Percentiles rank a stretch among this genome's conserved stretches.
Conservation (phyloP, 2,113 vertebrate species). For the Rhinopithecus roxellana region DNA sequence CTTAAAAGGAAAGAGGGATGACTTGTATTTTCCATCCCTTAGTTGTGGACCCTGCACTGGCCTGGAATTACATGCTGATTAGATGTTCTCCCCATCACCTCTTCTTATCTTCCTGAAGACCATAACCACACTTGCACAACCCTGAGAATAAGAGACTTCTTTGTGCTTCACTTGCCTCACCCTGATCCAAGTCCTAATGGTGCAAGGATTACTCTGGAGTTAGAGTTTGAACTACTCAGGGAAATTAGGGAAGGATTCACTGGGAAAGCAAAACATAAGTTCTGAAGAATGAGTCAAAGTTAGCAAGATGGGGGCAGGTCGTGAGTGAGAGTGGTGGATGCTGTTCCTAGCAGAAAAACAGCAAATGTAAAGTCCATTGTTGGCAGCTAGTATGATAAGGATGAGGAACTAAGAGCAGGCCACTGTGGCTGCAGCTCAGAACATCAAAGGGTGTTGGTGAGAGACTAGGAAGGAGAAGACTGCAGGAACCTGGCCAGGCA, state of each 20-base stretch:
- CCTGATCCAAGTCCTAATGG: neutral
- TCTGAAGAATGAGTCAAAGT: neutral
- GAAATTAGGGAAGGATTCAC: neutral
- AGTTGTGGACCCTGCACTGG: neutral
- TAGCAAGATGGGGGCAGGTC: neutral
- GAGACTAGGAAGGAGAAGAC: neutral
- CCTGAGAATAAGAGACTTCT: neutral
- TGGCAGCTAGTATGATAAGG: too few species aligned
- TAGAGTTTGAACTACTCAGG: neutral
- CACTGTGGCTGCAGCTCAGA: neutral
- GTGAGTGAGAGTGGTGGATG: rapidly evolving
- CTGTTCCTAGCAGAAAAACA: neutral
- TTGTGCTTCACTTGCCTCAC: neutral
- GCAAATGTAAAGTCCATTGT: neutral
- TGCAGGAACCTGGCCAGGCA: neutral
- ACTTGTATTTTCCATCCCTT: neutral
- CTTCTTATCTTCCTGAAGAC: neutral
- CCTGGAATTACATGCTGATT: neutral
- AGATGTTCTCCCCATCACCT: neutral
- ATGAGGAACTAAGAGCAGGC: neutral
- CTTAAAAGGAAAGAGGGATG: neutral
- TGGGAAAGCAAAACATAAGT: neutral
- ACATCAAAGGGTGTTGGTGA: neutral
- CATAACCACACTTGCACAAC: neutral
- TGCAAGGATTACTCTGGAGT: neutral